Evolutionary conservation across 2,888 invertebrate genomes (phyloP).

Genomic region (Schizotus pectinicornis): DNA sequence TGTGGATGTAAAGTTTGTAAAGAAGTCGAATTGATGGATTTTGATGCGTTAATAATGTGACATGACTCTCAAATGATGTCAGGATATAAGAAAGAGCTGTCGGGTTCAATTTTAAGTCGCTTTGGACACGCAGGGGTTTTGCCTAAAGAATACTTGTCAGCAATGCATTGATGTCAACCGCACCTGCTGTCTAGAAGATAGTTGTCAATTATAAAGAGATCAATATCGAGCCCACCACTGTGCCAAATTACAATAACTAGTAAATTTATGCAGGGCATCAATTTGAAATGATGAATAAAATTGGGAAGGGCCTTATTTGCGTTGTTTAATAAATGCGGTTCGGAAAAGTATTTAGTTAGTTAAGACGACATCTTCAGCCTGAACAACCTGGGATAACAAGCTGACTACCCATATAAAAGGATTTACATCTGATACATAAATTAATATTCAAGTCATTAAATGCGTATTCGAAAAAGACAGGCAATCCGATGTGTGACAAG

Average conservation of each 20-base stretch:
- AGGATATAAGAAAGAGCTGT: constrained; percentile 37
- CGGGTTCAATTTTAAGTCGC: constrained; percentile 37
- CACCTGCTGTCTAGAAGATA: constrained; percentile 43
- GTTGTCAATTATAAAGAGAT: constrained; percentile 42
- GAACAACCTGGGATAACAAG: too few species aligned
- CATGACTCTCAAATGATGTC: constrained; percentile 19
- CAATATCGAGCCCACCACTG: constrained; percentile 34
- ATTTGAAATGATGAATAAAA: constrained; percentile 8
- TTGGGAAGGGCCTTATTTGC: constrained; percentile 2
- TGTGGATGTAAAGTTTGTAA: not conserved
- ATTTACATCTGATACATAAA: constrained; percentile 19
- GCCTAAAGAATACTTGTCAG: constrained; percentile 43
- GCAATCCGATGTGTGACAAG: constrained; percentile 18
- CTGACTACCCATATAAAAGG: not conserved
- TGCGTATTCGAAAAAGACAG: constrained; percentile 5
- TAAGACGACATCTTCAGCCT: not conserved
- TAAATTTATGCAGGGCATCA: constrained; percentile 15
- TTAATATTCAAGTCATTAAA: constrained; percentile 13
- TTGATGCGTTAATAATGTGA: constrained; percentile 25
- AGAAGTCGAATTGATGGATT: constrained; percentile 17
- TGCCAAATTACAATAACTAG: constrained; percentile 24
- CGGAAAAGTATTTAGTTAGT: constrained; percentile 3
- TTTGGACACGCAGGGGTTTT: constrained; percentile 36
- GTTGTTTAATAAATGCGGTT: constrained; percentile 5
- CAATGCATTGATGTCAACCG: constrained; percentile 43